Evolutionary conservation across 2,888 invertebrate genomes (phyloP).

Genomic region (Rhagonycha fulva): DNA sequence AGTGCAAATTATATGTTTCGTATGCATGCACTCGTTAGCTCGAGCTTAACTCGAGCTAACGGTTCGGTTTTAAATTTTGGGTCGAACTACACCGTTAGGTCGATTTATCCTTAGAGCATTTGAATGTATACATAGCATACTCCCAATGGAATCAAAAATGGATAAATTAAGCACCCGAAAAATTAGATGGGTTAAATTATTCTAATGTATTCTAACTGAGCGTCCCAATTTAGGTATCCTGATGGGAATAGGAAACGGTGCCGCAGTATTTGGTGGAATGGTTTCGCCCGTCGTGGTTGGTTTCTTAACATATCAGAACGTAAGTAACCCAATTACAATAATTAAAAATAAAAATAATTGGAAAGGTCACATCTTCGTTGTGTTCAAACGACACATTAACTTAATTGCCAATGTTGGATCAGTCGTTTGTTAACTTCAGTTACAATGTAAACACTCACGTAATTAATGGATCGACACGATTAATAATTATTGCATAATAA

Average conservation of each 20-base stretch:
- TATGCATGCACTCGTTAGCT: no score
- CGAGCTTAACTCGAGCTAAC: no score
- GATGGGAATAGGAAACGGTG: slow-evolving; percentile 21
- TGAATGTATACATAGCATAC: no score
- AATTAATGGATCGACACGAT: background rate
- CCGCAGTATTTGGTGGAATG: slow-evolving; percentile 18
- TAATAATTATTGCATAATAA: background rate
- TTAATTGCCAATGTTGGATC: background rate
- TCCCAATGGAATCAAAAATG: no score
- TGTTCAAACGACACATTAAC: background rate
- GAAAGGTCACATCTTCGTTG: background rate
- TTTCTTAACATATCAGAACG: slow-evolving; percentile 64
- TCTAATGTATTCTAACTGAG: background rate
- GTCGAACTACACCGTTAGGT: no score
- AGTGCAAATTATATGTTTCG: no score
- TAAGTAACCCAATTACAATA: slow-evolving; percentile 50
- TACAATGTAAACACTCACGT: slow-evolving; percentile 4
- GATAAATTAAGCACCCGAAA: no score
- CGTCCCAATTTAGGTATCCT: slow-evolving; percentile 11
- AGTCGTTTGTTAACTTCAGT: background rate
- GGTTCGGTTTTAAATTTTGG: no score
- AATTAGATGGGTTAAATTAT: no score
- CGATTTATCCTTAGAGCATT: no score
- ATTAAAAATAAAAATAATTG: background rate
- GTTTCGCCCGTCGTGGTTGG: slow-evolving; percentile 54